Evolutionary conservation across 2,113 vertebrate species (phyloP), one percentile per base, ranked within the genome.

Genomic region (Bubo bubo): DNA sequence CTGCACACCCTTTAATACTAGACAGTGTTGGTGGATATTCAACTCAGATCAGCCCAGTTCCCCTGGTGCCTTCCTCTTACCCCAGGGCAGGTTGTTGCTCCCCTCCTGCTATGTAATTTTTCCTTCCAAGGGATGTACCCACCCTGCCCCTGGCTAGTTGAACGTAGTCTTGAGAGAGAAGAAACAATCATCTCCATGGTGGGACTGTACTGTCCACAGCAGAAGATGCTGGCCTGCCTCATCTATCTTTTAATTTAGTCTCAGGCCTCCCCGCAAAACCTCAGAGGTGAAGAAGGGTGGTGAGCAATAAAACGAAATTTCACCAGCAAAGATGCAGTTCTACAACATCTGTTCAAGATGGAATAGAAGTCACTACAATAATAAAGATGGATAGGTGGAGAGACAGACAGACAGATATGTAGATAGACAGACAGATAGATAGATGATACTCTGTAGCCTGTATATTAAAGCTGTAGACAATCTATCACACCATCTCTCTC

Each of bases 401-500:
- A 90, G 93, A 92, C 52, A 90, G 84, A 93, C 5, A 24, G 91
- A 91, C 76, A 82, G 56, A 53, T 81, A 93, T n/a, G 68, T 79
- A 87, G 89, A 91, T 62, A 68, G 94, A 88, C 80, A 68, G 94
- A 85, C 80, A 87, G 86, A 55, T 34, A 93, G 93, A 93, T 21
- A 59, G 83, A 82, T 92, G 90, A 79, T 37, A 62, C 70, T 21
- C 81, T 71, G 75, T 47, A 74, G 80, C n/a, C 47, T 71, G 26
- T 12, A 37, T 70, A 93, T 95, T 95, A 89, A 83, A 96, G 64
- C 50, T 80, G 67, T 41, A 71, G 90, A 20, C 30, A 86, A 81
- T 95, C 56, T 45, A 56, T 95, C 95, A 93, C 26, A 15, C 68
- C 45, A 47, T n/a, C 47, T 81, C 28, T n/a, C 43, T 60, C 28